These are phyloP conservation scores for Drosophila quadrilineata DNA, from an alignment of 1,140 invertebrate species.

Conservation along the genomic window DNA sequence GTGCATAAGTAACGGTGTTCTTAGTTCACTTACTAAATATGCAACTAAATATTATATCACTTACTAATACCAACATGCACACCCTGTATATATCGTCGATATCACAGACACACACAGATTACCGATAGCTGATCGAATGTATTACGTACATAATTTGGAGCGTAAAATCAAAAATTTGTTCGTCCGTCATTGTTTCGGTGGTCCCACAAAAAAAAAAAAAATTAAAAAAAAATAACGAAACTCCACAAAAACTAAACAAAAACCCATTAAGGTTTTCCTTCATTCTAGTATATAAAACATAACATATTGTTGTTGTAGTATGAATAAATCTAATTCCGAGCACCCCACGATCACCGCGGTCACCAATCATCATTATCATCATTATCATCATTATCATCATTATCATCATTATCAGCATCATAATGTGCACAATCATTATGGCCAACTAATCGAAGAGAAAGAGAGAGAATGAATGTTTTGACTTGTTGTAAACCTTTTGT, in stretches of 20 bases:
- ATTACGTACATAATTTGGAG: conserved; percentile 60
- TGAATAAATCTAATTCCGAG: conserved; percentile 47
- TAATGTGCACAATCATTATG: too few relatives aligned
- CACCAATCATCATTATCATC: background rate
- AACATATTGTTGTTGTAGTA: too few relatives aligned
- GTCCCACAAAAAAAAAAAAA: too few relatives aligned
- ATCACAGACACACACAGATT: conserved; percentile 10
- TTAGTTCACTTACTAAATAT: too few relatives aligned
- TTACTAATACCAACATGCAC: background rate
- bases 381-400: conserved; percentile 19
- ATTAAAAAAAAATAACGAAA: too few relatives aligned
- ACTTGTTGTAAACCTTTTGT: conserved; percentile 38
- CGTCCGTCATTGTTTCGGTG: conserved; percentile 48
- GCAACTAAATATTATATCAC: background rate
- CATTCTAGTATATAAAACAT: too few relatives aligned
- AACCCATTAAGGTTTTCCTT: conserved; percentile 58
- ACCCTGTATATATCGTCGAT: conserved; percentile 31
- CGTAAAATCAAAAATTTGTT: conserved; percentile 65
- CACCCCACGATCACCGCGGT: conserved; percentile 24
- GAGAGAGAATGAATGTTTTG: conserved; percentile 42
- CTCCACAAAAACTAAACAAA: too few relatives aligned
- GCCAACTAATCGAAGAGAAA: too few relatives aligned
- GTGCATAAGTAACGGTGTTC: too few relatives aligned
- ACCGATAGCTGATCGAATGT: conserved; percentile 40
- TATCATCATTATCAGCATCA: conserved; percentile 32